Percentiles rank a stretch among this genome's conserved stretches.
Conservation (phyloP, 2,797 vertebrate species). For the Malurus splendens region DNA sequence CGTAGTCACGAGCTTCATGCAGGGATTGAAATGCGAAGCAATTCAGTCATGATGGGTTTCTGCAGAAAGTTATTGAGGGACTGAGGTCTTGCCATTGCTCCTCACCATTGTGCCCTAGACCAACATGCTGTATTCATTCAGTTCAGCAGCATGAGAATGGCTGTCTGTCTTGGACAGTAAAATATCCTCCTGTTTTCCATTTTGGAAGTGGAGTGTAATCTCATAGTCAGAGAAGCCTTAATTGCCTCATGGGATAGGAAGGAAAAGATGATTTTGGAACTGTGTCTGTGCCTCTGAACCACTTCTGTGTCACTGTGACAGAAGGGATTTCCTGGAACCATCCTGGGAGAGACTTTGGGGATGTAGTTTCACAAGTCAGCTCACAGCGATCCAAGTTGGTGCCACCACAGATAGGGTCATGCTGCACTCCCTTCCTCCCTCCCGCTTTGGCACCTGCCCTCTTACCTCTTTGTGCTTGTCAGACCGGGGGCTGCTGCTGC, state of each 20-base stretch:
- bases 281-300: too few relatives aligned
- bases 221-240: not conserved
- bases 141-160: not conserved
- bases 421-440: not conserved
- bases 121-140: accelerated
- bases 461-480: accelerated
- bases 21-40: not conserved
- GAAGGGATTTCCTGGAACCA: not conserved
- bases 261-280: not conserved
- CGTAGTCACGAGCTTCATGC: not conserved
- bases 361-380: not conserved
- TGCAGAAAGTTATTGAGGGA: not conserved
- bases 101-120: accelerated
- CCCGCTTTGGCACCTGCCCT: not conserved
- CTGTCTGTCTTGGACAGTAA: not conserved
- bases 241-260: not conserved
- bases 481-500: accelerated
- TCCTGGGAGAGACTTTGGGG: not conserved
- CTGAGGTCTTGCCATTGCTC: not conserved
- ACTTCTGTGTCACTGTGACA: too few relatives aligned
- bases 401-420: accelerated
- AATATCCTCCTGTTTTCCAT: not conserved
- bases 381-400: accelerated
- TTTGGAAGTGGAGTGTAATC: not conserved
- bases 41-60: not conserved